Conservation (phyloP, 1,140 invertebrate species). For the Cyrtorhinus lividipennis region DNA sequence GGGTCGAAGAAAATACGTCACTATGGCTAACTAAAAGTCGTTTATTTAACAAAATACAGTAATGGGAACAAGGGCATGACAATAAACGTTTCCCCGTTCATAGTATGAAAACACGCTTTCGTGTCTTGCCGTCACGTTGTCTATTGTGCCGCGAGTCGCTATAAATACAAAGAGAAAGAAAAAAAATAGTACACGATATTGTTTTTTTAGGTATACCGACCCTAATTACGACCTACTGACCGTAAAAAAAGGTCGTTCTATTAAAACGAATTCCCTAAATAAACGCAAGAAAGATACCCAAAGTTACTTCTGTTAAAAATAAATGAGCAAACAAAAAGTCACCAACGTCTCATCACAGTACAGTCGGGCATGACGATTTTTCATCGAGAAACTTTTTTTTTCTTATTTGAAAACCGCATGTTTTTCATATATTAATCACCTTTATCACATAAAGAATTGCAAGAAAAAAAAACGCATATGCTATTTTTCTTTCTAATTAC, state of each 20-base stretch:
- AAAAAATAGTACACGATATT: too few species aligned
- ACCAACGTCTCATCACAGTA: conserved; percentile 7
- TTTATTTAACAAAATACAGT: conserved; percentile 8
- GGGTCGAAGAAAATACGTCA: too few species aligned
- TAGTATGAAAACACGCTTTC: neutral
- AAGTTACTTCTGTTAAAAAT: neutral
- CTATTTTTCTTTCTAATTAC: neutral
- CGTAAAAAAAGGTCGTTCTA: too few species aligned
- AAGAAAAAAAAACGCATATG: neutral
- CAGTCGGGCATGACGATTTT: conserved; percentile 1
- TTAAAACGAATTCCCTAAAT: neutral
- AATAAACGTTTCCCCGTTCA: neutral
- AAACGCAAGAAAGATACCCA: neutral
- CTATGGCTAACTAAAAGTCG: conserved; percentile 5
- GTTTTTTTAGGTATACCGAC: too few species aligned
- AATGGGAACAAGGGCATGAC: neutral
- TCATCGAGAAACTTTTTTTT: neutral
- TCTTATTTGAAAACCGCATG: too few species aligned
- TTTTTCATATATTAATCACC: too few species aligned
- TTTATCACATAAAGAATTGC: neutral
- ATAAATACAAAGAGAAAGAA: conserved; percentile 8
- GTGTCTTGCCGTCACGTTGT: neutral
- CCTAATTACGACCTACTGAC: too few species aligned
- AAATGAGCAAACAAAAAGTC: conserved; percentile 4
- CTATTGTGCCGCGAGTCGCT: neutral